Conservation (phyloP, 2,797 vertebrate species). For the Spinibarbus caldwelli region DNA sequence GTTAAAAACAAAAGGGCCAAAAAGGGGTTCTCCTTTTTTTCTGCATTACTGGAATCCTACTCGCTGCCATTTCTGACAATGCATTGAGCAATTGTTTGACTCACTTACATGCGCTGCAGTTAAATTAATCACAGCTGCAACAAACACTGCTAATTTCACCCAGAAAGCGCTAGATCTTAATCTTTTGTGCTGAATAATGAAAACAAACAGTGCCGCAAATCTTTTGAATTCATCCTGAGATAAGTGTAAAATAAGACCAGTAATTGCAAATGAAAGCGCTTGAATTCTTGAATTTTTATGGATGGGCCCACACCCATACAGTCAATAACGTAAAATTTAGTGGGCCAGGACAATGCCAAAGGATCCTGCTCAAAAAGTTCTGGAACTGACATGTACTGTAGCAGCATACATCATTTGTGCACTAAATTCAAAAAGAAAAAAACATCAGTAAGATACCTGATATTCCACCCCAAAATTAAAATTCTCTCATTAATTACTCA, state of each 20-base stretch:
- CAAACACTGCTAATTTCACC: conserved; percentile 20
- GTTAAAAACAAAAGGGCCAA: conserved; percentile 8
- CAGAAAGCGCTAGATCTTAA: conserved; percentile 27
- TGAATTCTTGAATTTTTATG: not conserved
- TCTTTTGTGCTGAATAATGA: conserved; percentile 22
- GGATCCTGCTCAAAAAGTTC: not conserved
- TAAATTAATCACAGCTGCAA: conserved; percentile 42
- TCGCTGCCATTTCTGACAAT: conserved; percentile 58
- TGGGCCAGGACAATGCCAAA: not conserved
- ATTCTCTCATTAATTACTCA: not conserved
- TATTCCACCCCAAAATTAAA: not conserved
- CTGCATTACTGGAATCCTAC: conserved; percentile 35
- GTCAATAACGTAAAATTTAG: not conserved
- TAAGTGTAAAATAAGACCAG: not conserved
- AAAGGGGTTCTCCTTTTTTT: conserved; percentile 20
- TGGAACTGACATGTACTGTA: not conserved
- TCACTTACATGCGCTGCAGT: not conserved
- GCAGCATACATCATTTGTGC: not conserved
- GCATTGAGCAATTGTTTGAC: conserved; percentile 65
- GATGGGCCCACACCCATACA: conserved; percentile 1
- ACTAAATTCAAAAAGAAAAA: conserved; percentile 4
- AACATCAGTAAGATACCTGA: not conserved
- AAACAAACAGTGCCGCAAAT: conserved; percentile 36
- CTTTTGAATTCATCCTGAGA: conserved; percentile 20
- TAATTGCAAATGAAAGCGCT: not conserved